Evolutionary conservation across 1,140 invertebrate genomes (phyloP).

Genomic region (Diorhabda elongata): DNA sequence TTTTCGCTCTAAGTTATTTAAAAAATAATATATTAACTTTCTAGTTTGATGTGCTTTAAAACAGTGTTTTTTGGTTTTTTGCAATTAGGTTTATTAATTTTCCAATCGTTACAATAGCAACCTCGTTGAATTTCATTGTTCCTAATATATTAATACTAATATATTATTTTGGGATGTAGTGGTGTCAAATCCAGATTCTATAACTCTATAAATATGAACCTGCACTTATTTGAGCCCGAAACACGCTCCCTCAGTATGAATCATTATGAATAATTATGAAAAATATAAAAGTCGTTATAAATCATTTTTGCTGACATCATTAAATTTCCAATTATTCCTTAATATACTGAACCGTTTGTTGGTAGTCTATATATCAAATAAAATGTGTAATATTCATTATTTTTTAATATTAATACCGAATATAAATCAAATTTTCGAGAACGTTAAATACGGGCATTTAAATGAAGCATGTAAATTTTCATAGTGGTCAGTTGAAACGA

Average conservation of each 20-base stretch:
- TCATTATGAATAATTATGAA: not conserved
- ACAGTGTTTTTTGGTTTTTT: too few relatives aligned
- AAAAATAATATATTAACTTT: too few relatives aligned
- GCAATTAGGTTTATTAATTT: too few relatives aligned
- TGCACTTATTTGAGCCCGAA: not conserved
- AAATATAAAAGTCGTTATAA: constrained; percentile 1
- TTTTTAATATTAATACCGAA: not conserved
- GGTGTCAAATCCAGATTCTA: too few relatives aligned
- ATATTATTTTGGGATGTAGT: too few relatives aligned
- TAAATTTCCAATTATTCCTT: constrained; percentile 3
- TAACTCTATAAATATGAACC: too few relatives aligned
- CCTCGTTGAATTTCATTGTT: too few relatives aligned
- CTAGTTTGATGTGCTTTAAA: too few relatives aligned
- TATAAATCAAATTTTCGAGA: not conserved
- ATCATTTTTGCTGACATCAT: not conserved
- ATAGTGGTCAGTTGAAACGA: not conserved
- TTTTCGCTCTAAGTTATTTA: too few relatives aligned
- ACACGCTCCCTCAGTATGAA: not conserved
- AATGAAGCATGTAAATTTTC: not conserved
- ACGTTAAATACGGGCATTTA: not conserved
- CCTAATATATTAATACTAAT: too few relatives aligned
- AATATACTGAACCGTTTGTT: not conserved
- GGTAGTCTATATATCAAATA: constrained; percentile 1
- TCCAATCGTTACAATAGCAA: too few relatives aligned
- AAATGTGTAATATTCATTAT: constrained; percentile 1